Percentiles rank a stretch among this genome's conserved stretches.
Evolutionary conservation across 2,888 invertebrate species (phyloP).

Genomic region (Hanleya hanleyi): DNA sequence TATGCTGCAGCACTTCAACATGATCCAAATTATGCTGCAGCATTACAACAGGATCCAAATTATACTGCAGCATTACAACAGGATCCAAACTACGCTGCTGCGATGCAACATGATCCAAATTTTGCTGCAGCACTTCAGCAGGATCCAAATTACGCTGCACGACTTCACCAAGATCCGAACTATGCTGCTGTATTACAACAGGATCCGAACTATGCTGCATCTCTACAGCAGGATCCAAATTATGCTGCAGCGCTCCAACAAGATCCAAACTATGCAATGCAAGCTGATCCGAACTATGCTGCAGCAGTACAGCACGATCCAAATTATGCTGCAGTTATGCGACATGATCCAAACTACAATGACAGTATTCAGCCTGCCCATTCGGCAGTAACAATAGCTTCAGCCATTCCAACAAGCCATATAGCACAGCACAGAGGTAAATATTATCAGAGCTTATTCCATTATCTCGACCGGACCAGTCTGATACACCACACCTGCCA

Average conservation of each 20-base stretch:
- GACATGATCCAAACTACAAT: constrained; percentile 11
- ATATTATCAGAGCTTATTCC: no score
- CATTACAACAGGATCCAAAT: background rate
- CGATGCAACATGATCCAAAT: background rate
- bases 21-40: constrained; percentile 11
- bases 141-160: constrained; percentile 2
- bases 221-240: background rate
- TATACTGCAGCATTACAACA: background rate
- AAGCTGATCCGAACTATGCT: background rate
- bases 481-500: no score
- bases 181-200: background rate
- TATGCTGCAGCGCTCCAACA: background rate
- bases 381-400: no score
- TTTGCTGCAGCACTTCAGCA: background rate
- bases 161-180: constrained; percentile 16
- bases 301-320: constrained; percentile 2
- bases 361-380: no score
- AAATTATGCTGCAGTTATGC: background rate
- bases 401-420: no score
- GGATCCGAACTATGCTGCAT: constrained; percentile 3
- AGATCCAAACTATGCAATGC: background rate
- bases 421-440: no score
- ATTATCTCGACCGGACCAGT: no score
- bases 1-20: background rate
- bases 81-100: constrained; percentile 13